Conservation (phyloP, 2,888 invertebrate species). For the Mythimna pallens region DNA sequence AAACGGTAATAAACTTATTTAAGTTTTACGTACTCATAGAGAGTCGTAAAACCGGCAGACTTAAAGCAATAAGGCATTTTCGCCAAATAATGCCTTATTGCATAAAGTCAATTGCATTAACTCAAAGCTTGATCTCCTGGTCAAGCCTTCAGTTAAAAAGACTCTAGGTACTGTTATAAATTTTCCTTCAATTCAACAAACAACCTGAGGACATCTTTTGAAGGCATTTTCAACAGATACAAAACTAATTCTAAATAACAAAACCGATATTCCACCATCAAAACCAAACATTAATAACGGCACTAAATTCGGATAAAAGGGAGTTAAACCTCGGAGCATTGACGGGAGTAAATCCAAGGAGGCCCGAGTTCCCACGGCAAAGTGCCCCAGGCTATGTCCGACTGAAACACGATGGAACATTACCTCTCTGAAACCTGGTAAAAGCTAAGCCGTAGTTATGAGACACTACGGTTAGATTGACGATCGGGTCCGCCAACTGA, state of each 20-base stretch:
- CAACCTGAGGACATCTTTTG: not conserved
- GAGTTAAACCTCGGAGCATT: conserved; percentile 60
- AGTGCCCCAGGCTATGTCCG: conserved; percentile 67
- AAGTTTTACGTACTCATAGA: no score
- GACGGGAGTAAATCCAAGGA: conserved; percentile 63
- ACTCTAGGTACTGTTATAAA: not conserved
- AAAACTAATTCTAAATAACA: conserved; percentile 24
- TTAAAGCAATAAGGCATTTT: no score
- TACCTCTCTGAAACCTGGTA: conserved; percentile 69
- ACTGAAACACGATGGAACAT: conserved; percentile 69
- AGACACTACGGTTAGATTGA: conserved; percentile 69
- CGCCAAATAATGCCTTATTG: no score
- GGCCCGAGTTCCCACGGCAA: conserved; percentile 73
- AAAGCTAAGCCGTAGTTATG: conserved; percentile 68
- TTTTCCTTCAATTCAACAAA: not conserved
- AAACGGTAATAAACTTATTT: no score
- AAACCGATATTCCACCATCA: conserved; percentile 40
- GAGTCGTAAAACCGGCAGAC: no score
- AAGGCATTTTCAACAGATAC: conserved; percentile 8
- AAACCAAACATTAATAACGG: conserved; percentile 60
- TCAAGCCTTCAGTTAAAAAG: not conserved
- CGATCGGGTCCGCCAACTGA: conserved; percentile 49
- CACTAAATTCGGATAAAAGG: conserved; percentile 69
- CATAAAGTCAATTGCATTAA: not conserved
- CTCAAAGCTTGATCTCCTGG: no score